Evolutionary conservation across 2,888 invertebrate genomes (phyloP), one percentile per base, ranked within the genome.

Genomic region (Eretmocerus hayati): DNA sequence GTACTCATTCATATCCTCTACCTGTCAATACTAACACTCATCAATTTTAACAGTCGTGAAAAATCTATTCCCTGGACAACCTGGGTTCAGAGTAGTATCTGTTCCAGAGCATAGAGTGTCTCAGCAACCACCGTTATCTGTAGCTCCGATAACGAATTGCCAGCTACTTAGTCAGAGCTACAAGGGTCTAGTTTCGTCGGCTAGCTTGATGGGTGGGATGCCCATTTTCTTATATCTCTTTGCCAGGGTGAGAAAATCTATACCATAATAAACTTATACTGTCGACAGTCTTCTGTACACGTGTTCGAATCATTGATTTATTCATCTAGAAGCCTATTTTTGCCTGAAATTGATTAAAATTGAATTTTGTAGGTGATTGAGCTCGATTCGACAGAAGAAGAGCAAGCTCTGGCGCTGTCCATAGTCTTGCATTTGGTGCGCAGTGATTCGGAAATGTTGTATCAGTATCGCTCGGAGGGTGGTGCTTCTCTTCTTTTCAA

Each of bases 191-290:
- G 69, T 77, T 54, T 75, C 79, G 18, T 79, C 81, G 6, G 71
- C 79, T 3, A 74, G 74, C 57, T 64, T 76, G 60, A 72, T 81
- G 19, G 85, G 85, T 1, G 85, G 85, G 1, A 73, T 81, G 0
- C 79, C 81, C 8, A 72, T 81, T 38, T 75, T 85, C 59, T 69
- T 86, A 2, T 84, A 81, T 56, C 71, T 86, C 0, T 84, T 82
- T 60, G 85, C 85, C 0, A 76, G 83, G 70, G 84, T 83, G n/a
- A n/a, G n/a, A n/a, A n/a, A n/a, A n/a, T n/a, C n/a, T n/a, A n/a
- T n/a, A n/a, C n/a, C n/a, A n/a, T n/a, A n/a, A n/a, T n/a, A n/a
- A n/a, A n/a, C n/a, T n/a, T n/a, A n/a, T n/a, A n/a, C n/a, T n/a
- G n/a, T n/a, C n/a, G n/a, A n/a, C n/a, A n/a, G n/a, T n/a, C n/a